Evolutionary conservation across 2,113 vertebrate genomes (phyloP).

Genomic region (Nerophis ophidion): DNA sequence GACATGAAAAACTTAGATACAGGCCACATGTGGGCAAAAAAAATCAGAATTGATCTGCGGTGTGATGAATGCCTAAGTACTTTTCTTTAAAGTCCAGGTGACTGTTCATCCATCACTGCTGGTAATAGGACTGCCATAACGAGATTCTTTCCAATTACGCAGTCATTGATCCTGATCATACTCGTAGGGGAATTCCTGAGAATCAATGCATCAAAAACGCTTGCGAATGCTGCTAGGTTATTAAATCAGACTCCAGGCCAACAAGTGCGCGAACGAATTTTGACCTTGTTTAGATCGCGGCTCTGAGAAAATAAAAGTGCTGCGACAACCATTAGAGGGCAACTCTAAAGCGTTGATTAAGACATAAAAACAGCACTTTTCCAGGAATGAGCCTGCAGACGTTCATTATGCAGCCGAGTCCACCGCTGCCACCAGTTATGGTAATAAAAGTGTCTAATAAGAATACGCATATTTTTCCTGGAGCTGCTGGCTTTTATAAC

Average conservation of each 20-base stretch:
- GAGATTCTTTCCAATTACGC: conserved; percentile 50
- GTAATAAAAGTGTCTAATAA: not conserved
- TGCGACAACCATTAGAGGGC: conserved; percentile 1
- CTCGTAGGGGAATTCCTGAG: conserved; percentile 35
- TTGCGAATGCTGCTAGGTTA: conserved; percentile 8
- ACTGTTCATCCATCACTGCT: conserved; percentile 33
- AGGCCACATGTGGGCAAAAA: too few relatives aligned
- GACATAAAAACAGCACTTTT: conserved; percentile 15
- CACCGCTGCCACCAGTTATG: not conserved
- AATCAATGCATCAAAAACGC: conserved; percentile 58
- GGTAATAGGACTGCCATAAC: conserved; percentile 51
- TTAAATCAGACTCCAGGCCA: conserved; percentile 23
- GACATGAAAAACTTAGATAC: too few relatives aligned
- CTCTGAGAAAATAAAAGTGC: conserved; percentile 17
- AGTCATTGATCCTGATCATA: conserved; percentile 51
- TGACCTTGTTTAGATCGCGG: conserved; percentile 31
- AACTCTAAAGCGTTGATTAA: conserved; percentile 18
- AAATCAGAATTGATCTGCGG: too few relatives aligned
- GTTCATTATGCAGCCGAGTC: not conserved
- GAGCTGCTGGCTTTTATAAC: conserved; percentile 14
- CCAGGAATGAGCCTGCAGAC: conserved; percentile 1
- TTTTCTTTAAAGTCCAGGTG: not conserved
- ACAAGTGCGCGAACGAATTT: conserved; percentile 24
- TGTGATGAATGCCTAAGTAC: too few relatives aligned
- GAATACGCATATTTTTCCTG: conserved; percentile 6